Percentiles rank a stretch among this genome's conserved stretches.
Evolutionary conservation across 2,888 invertebrate species (phyloP).

Genomic region (Nebria salina): DNA sequence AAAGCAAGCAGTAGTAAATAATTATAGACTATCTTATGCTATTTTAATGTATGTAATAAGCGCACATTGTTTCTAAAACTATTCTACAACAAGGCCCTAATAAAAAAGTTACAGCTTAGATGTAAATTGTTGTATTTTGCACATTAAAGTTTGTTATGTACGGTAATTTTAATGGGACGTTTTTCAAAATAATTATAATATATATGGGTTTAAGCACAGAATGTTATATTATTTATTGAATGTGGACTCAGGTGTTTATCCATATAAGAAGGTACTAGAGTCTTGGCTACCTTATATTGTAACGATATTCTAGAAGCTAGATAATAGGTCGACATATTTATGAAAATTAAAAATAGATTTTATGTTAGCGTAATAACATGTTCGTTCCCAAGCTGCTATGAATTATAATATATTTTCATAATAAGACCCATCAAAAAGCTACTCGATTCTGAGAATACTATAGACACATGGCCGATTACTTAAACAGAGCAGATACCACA

Average conservation of each 20-base stretch:
- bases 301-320: neutral
- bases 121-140: neutral
- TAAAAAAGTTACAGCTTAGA: neutral
- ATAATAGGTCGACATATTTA: neutral
- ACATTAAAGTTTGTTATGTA: neutral
- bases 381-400: too few relatives aligned
- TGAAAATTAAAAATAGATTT: too few relatives aligned
- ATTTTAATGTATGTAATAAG: neutral
- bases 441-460: too few relatives aligned
- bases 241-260: neutral
- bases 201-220: neutral
- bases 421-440: too few relatives aligned
- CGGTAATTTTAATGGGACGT: neutral
- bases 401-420: too few relatives aligned
- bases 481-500: too few relatives aligned
- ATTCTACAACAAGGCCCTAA: neutral
- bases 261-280: neutral
- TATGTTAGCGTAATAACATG: too few relatives aligned
- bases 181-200: neutral
- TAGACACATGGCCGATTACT: too few relatives aligned
- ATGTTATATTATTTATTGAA: neutral
- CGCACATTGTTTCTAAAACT: neutral
- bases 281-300: neutral
- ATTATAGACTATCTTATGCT: neutral
- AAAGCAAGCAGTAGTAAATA: neutral